Percentiles rank a stretch among this genome's conserved stretches.
Evolutionary conservation across 30 jellyfish, hydroid and myxozoan species (phyloP).

Genomic region (Cassiopea xamachana): DNA sequence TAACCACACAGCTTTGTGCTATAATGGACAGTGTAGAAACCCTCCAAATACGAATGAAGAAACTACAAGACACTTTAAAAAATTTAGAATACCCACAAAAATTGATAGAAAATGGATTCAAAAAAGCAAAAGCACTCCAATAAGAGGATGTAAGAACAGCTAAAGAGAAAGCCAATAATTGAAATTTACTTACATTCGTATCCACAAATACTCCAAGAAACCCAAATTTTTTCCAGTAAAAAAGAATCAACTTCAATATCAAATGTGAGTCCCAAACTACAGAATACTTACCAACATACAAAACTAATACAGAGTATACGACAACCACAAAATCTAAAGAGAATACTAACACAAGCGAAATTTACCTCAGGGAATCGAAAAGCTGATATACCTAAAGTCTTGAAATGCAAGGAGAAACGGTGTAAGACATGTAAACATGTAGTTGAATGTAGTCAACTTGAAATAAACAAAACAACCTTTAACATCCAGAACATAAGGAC

Average conservation of each 20-base stretch:
- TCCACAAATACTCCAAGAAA: slow-evolving; percentile 18
- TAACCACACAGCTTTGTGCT: no score
- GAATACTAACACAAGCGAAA: slow-evolving; percentile 24
- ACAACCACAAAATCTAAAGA: slow-evolving; percentile 1
- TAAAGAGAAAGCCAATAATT: no score
- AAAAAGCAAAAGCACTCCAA: no score
- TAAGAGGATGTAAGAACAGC: no score
- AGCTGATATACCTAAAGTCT: slow-evolving; percentile 14
- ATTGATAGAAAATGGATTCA: no score
- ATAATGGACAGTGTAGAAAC: no score
- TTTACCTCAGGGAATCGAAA: background rate
- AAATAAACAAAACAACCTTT: background rate
- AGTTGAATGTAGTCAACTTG: background rate
- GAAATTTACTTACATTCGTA: background rate
- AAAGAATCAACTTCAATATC: slow-evolving; percentile 40
- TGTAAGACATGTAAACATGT: background rate
- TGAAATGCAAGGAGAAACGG: slow-evolving; percentile 10
- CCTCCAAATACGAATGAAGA: no score
- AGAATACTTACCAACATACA: background rate
- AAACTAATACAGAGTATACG: slow-evolving; percentile 38
- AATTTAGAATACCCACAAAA: no score
- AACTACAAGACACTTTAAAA: no score
- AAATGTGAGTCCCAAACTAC: slow-evolving; percentile 24
- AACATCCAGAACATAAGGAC: background rate
- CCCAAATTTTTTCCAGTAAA: slow-evolving; percentile 3